A percentile compares a stretch with the other conserved stretches of the same genome.
These are phyloP conservation scores for Rhyacichthys aspro DNA, from an alignment of 2,797 vertebrate species.

Conservation along the genomic window DNA sequence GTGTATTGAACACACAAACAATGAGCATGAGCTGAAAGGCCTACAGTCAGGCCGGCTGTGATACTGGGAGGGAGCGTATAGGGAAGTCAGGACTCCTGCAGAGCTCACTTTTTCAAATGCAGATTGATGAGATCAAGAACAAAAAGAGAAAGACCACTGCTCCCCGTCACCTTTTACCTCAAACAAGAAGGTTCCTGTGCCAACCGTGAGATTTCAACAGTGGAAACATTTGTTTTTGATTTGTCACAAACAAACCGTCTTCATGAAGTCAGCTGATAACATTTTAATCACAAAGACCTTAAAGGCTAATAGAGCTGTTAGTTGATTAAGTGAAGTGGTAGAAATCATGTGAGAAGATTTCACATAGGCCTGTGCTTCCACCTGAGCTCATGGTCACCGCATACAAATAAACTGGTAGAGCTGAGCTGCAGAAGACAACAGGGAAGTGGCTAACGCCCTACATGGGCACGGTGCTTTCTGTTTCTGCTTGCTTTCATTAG, in stretches of 20 bases:
- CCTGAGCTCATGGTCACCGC: conserved; percentile 46
- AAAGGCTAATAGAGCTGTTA: neutral
- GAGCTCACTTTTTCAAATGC: conserved; percentile 60
- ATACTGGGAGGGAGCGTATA: conserved; percentile 23
- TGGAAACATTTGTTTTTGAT: conserved; percentile 21
- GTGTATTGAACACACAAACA: conserved; percentile 54
- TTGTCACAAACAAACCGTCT: conserved; percentile 9
- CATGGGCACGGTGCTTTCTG: conserved; percentile 36
- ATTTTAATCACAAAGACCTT: neutral
- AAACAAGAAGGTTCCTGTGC: conserved; percentile 31
- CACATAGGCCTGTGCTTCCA: conserved; percentile 46
- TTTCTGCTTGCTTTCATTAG: conserved; percentile 24
- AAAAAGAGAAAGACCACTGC: conserved; percentile 47
- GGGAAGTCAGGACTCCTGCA: conserved; percentile 48
- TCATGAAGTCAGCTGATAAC: neutral
- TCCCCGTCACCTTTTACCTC: conserved; percentile 36
- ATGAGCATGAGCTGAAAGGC: conserved; percentile 20
- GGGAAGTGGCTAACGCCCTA: conserved; percentile 49
- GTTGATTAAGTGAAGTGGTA: conserved; percentile 6
- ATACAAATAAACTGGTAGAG: conserved; percentile 59
- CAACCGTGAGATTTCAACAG: conserved; percentile 1
- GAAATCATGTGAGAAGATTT: conserved; percentile 44
- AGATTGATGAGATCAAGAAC: conserved; percentile 50
- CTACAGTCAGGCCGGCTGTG: conserved; percentile 9
- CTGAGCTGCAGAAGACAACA: conserved; percentile 41